Percentiles rank a stretch among this genome's conserved stretches.
Evolutionary conservation across 2,888 invertebrate species (phyloP).

Genomic region (Teleiodes luculella): DNA sequence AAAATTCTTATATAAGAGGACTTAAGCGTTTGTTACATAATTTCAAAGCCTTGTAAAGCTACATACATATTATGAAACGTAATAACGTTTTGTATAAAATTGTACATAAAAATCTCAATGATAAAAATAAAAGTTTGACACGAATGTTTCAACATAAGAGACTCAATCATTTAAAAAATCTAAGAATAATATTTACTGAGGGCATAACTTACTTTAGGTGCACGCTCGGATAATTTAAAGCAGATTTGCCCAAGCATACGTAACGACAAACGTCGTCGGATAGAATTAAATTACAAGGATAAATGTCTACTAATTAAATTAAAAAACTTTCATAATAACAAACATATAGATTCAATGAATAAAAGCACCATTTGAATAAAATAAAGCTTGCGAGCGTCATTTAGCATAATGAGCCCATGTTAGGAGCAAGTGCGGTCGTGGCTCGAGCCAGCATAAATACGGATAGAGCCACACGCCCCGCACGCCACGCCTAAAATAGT

Average conservation of each 20-base stretch:
- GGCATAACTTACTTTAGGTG: not conserved
- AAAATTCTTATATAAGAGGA: not conserved
- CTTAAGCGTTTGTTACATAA: not conserved
- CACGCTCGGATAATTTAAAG: not conserved
- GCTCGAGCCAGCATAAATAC: constrained; percentile 19
- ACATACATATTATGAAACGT: too few species aligned
- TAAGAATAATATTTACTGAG: not conserved
- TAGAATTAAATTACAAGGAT: not conserved
- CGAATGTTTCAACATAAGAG: too few species aligned
- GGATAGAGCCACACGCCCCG: constrained; percentile 15
- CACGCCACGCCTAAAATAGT: constrained; percentile 29
- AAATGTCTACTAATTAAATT: not conserved
- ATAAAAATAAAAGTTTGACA: too few species aligned
- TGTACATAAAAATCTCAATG: too few species aligned
- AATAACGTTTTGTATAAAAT: too few species aligned
- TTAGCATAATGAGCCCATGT: constrained; percentile 20
- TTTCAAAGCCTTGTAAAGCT: too few species aligned
- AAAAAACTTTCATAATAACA: not conserved
- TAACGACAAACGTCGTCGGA: not conserved
- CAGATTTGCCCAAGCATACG: not conserved
- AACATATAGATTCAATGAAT: constrained; percentile 4
- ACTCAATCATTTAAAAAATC: too few species aligned
- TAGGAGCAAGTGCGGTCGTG: constrained; percentile 11
- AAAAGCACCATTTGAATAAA: constrained; percentile 16
- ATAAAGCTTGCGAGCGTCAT: constrained; percentile 13